A percentile compares a stretch with the other conserved stretches of the same genome.
phyloP scores from a whole-genome alignment of 2,888 invertebrate genomes.

The Apocheima hispidaria region DNA sequence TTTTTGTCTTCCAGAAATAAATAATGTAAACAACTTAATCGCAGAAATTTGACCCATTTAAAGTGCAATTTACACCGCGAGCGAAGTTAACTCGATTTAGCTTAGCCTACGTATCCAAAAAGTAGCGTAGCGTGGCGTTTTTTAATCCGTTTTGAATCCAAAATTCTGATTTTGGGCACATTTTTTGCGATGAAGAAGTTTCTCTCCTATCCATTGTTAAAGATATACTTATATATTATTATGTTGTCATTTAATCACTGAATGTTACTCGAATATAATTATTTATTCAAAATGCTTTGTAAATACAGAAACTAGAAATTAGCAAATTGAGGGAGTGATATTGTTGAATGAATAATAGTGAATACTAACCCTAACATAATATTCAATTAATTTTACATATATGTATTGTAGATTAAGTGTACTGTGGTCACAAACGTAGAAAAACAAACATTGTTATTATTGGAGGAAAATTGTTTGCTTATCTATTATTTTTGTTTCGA shows the following conservation, averaged over 20 bases:
- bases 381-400: too few species aligned
- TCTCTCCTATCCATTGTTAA: constrained; percentile 6
- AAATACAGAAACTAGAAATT: constrained; percentile 8
- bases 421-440: constrained; percentile 7
- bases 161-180: background rate
- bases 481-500: background rate
- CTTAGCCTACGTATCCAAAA: too few species aligned
- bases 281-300: constrained; percentile 21
- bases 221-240: constrained; percentile 3
- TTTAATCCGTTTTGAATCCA: too few species aligned
- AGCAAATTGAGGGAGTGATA: constrained; percentile 21
- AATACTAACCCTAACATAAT: constrained; percentile 17
- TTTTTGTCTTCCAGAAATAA: constrained; percentile 24
- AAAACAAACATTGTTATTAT: background rate
- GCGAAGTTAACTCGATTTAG: too few species aligned
- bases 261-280: constrained; percentile 14
- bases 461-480: background rate
- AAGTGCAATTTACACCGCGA: background rate
- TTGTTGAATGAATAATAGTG: constrained; percentile 13
- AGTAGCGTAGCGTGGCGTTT: too few species aligned
- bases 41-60: constrained; percentile 2
- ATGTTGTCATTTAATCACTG: constrained; percentile 11
- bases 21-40: constrained; percentile 2
- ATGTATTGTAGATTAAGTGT: background rate
- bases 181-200: constrained; percentile 2